Evolutionary conservation across 2,888 invertebrate genomes (phyloP).

Genomic region (Blastobasis lacticolella): DNA sequence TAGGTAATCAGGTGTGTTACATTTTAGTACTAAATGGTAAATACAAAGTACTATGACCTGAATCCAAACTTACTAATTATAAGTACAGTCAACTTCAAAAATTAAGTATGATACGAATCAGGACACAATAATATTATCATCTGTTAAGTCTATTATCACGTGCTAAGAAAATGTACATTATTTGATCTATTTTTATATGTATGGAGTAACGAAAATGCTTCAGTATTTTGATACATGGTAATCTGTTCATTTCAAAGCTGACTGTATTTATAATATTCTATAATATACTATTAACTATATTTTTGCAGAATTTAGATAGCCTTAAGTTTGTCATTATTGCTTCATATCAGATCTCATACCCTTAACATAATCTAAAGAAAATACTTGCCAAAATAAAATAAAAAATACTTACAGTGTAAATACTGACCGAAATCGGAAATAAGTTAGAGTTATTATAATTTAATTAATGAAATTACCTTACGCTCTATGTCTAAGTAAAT

Average conservation of each 20-base stretch:
- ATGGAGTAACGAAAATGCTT: no score
- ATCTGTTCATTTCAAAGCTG: no score
- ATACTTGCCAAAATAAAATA: constrained; percentile 44
- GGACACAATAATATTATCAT: no score
- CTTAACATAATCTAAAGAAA: constrained; percentile 37
- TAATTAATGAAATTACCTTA: constrained; percentile 39
- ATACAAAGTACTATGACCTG: not conserved
- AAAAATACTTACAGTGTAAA: constrained; percentile 70
- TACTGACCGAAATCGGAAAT: constrained; percentile 74
- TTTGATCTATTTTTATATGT: no score
- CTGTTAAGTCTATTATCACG: no score
- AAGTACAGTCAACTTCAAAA: no score
- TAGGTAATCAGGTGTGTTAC: constrained; percentile 5
- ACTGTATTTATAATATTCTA: no score
- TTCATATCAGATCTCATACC: constrained; percentile 40
- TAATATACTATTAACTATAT: not conserved
- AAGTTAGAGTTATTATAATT: constrained; percentile 62
- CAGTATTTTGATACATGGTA: no score
- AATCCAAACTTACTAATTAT: no score
- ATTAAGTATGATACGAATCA: no score
- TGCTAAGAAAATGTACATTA: no score
- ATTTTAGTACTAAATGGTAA: constrained; percentile 3
- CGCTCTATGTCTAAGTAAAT: constrained; percentile 45
- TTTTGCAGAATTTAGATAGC: constrained; percentile 8
- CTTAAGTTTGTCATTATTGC: constrained; percentile 44